A percentile compares a stretch with the other conserved stretches of the same genome.
Conservation (phyloP, 2,888 invertebrate genomes). For the Oconnorella tubifera region DNA sequence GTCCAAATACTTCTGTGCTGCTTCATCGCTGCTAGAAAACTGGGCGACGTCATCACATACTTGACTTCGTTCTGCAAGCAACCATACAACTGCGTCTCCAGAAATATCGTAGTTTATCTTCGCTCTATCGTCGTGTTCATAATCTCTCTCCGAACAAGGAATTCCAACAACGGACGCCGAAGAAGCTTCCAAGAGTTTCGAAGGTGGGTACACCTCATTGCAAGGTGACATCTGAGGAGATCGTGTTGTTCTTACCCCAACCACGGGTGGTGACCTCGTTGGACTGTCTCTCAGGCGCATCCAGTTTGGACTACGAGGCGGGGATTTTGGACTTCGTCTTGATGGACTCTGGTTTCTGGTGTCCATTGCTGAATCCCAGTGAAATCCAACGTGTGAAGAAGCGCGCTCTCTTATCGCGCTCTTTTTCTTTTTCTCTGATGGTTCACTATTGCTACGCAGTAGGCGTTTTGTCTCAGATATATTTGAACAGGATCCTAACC, state of each 20-base stretch:
- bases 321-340: constrained; percentile 15
- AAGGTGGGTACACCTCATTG: constrained; percentile 13
- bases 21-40: not conserved
- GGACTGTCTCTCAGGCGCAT: constrained; percentile 26
- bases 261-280: constrained; percentile 4
- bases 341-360: constrained; percentile 13
- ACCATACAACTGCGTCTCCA: not conserved
- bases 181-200: constrained; percentile 2
- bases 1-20: not conserved
- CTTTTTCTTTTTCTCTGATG: not conserved
- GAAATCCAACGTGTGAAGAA: not conserved
- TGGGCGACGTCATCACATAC: no score
- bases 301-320: constrained; percentile 15
- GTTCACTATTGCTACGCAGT: not conserved
- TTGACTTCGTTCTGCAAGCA: no score
- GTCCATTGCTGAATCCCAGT: not conserved
- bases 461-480: not conserved
- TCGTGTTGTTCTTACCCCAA: not conserved
- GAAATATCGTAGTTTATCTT: not conserved
- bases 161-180: constrained; percentile 3
- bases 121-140: constrained; percentile 7
- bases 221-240: constrained; percentile 16
- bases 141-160: constrained; percentile 12
- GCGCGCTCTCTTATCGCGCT: not conserved
- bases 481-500: not conserved